phyloP scores from a whole-genome alignment of 2,113 vertebrate genomes.

The Ibidorhyncha struthersii region DNA sequence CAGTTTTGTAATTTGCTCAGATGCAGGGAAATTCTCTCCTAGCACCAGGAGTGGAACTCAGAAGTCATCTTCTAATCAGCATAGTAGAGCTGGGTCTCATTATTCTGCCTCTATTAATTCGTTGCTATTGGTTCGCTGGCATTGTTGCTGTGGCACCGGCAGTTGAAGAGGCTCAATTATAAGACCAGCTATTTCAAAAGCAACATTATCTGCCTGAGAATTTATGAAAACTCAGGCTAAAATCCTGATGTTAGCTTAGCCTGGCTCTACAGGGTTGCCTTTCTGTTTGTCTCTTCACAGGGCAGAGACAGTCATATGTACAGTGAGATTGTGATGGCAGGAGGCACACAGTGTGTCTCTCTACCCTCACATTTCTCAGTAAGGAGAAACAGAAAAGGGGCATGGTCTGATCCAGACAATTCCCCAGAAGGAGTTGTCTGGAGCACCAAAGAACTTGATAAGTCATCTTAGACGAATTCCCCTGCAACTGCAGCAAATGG shows the following conservation, averaged over 20 bases:
- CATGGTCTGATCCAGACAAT: background rate
- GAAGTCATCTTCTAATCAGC: background rate
- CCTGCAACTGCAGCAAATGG: background rate
- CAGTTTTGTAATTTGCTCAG: background rate
- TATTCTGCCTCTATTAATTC: background rate
- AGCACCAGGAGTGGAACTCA: background rate
- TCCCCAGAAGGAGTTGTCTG: background rate
- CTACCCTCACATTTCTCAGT: background rate
- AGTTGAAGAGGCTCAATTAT: background rate
- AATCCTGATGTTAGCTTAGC: background rate
- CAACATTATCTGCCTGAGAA: background rate
- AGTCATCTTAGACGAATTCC: background rate
- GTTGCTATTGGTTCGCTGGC: background rate
- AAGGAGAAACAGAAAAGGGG: background rate
- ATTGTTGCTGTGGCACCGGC: background rate
- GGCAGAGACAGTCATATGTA: background rate
- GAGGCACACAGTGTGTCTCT: background rate
- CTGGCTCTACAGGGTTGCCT: background rate
- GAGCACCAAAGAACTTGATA: background rate
- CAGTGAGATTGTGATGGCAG: background rate
- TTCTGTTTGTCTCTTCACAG: background rate
- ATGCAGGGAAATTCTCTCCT: background rate
- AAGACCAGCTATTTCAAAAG: background rate
- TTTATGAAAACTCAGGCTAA: background rate
- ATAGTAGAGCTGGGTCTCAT: background rate